Evolutionary conservation across 2,113 vertebrate genomes (phyloP), one percentile per base, ranked within the genome.

Genomic region (Xyliphius kryptos): DNA sequence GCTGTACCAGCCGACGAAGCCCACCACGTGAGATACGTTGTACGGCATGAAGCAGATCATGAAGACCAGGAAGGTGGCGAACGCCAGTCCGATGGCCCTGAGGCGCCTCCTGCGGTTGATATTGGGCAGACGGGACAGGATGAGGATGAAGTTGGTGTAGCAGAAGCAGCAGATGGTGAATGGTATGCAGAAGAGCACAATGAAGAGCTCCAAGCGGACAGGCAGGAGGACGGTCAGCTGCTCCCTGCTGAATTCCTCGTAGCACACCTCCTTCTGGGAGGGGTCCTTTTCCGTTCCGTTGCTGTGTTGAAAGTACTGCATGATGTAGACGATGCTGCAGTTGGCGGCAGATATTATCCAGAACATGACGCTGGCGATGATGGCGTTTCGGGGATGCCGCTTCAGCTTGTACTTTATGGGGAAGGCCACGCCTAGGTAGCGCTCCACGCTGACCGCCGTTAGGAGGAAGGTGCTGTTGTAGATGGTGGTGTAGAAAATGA

Each of bases 391-490:
- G 0, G 80, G 79, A 43, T 73, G 56, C 1, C 80, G 72, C 22
- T 70, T 70, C 3, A 82, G 69, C 41, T 85, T 86, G 79, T 85
- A 85, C 21, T 48, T 76, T 68, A 88, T 82, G 0, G 89, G 87
- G 44, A 79, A 88, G 0, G 83, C 87, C 9, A 88, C 87, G 0
- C 88, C 83, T 8, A 89, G 70, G 43, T 88, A 90, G 12, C 89
- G 79, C 67, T 89, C 86, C 0, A 89, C 69, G 8, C 88, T 88
- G 60, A 91, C 81, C 0, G 80, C 86, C 0, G 83, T 86, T 64
- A 90, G 71, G 36, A 89, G 85, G 47, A 86, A 79, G 1, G 81
- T 86, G 79, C 87, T 90, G 74, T 86, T 78, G 64, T 89, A 90
- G 69, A 90, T 86, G 74, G 81, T 85, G 66, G 85, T 81, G 76